These are phyloP conservation scores for Tachina fera DNA, from an alignment of 2,888 invertebrate genomes.

Conservation along the genomic window DNA sequence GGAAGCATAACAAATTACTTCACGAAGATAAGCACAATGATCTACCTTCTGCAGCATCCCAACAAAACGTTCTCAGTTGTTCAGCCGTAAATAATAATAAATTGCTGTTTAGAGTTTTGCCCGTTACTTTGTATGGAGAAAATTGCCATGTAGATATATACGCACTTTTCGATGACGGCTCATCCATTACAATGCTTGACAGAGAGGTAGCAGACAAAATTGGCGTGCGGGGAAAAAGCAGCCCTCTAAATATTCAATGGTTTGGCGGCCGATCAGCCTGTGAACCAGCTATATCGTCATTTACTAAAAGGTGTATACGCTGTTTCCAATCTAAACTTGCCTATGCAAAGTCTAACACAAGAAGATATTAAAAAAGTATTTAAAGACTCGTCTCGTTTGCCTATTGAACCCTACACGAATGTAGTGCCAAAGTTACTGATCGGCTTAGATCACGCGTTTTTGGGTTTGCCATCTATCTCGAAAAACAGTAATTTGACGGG, in stretches of 20 bases:
- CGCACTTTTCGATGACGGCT: conserved; percentile 44
- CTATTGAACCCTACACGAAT: no score
- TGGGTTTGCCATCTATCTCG: conserved; percentile 8
- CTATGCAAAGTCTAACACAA: background rate
- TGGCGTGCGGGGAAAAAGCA: conserved; percentile 21
- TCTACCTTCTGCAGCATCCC: no score
- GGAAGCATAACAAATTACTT: conserved; percentile 39
- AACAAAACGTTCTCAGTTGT: conserved; percentile 18
- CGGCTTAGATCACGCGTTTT: conserved; percentile 9
- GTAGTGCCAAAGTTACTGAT: background rate
- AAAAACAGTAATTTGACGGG: conserved; percentile 1
- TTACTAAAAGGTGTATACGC: conserved; percentile 7
- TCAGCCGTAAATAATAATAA: background rate
- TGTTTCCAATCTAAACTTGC: conserved; percentile 16
- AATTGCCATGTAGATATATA: conserved; percentile 27
- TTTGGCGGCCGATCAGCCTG: conserved; percentile 44
- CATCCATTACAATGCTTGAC: conserved; percentile 42
- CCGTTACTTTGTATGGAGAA: conserved; percentile 38
- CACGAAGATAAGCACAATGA: conserved; percentile 24
- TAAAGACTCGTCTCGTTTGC: no score
- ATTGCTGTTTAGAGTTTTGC: conserved; percentile 48
- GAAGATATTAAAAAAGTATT: no score
- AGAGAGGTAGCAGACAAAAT: conserved; percentile 20
- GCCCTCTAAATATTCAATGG: conserved; percentile 21
- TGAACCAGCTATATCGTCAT: background rate